Conservation (phyloP, 2,888 invertebrate species). For the Chrysina gloriosa region DNA sequence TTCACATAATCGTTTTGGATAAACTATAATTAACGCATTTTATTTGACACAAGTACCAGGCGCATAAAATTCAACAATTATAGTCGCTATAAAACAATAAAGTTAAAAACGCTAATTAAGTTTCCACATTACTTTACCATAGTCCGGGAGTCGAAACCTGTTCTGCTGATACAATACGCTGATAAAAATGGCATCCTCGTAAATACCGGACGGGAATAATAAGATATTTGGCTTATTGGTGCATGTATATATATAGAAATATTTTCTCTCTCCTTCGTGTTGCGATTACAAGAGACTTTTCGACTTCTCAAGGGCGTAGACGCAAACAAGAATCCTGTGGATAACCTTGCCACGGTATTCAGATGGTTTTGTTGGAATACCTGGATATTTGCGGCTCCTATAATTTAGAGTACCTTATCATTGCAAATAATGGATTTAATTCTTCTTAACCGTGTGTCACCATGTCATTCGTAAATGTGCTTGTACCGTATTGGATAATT, state of each 20-base stretch:
- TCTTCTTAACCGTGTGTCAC: too few relatives aligned
- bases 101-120: conserved; percentile 19
- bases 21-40: background rate
- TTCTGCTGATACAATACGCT: background rate
- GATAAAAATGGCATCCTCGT: conserved; percentile 28
- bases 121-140: conserved; percentile 1
- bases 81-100: conserved; percentile 13
- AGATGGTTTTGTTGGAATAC: conserved; percentile 23
- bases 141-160: conserved; percentile 6
- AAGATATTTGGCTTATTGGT: conserved; percentile 15
- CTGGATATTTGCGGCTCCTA: conserved; percentile 6
- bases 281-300: conserved; percentile 20
- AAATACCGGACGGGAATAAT: conserved; percentile 23
- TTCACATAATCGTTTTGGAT: too few relatives aligned
- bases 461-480: too few relatives aligned
- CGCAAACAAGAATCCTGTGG: conserved; percentile 35
- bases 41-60: background rate
- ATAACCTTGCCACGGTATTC: conserved; percentile 31
- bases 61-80: background rate
- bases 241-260: background rate
- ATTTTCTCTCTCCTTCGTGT: conserved; percentile 1
- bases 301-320: conserved; percentile 27
- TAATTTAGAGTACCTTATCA: background rate
- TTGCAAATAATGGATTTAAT: background rate
- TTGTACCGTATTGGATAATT: too few relatives aligned